Percentiles rank a stretch among this genome's conserved stretches.
phyloP scores from a whole-genome alignment of 2,888 invertebrate genomes.

The Chaitophorus viminalis region DNA sequence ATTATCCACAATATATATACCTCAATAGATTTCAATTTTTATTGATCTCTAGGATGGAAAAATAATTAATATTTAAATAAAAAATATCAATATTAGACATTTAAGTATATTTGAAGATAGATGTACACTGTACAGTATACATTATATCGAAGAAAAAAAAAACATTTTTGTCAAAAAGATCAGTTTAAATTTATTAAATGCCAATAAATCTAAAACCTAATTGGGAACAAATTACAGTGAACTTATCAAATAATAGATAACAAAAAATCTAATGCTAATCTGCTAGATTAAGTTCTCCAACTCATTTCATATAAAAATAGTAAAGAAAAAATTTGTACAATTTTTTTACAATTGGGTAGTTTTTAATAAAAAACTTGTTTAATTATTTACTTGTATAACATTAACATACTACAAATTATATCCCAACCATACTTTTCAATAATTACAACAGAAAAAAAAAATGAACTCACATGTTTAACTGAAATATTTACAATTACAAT shows the following conservation, averaged over 20 bases:
- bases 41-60: background rate
- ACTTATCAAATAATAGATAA: constrained; percentile 62
- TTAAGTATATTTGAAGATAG: background rate
- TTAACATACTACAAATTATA: constrained; percentile 54
- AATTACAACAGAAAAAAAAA: constrained; percentile 40
- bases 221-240: constrained; percentile 60
- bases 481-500: constrained; percentile 58
- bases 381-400: constrained; percentile 35
- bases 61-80: background rate
- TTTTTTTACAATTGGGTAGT: constrained; percentile 54
- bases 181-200: constrained; percentile 60
- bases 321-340: constrained; percentile 62
- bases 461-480: constrained; percentile 47
- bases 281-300: constrained; percentile 52
- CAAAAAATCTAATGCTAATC: constrained; percentile 59
- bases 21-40: background rate
- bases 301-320: constrained; percentile 60
- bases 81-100: background rate
- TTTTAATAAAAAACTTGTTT: constrained; percentile 54
- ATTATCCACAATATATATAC: background rate
- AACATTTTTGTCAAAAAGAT: constrained; percentile 44
- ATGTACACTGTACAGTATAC: background rate
- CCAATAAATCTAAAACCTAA: constrained; percentile 58
- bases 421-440: constrained; percentile 52
- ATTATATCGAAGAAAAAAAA: background rate